A percentile compares a stretch with the other conserved stretches of the same genome.
Evolutionary conservation across 2,113 vertebrate genomes (phyloP).

Genomic region (Bathybates hornii): DNA sequence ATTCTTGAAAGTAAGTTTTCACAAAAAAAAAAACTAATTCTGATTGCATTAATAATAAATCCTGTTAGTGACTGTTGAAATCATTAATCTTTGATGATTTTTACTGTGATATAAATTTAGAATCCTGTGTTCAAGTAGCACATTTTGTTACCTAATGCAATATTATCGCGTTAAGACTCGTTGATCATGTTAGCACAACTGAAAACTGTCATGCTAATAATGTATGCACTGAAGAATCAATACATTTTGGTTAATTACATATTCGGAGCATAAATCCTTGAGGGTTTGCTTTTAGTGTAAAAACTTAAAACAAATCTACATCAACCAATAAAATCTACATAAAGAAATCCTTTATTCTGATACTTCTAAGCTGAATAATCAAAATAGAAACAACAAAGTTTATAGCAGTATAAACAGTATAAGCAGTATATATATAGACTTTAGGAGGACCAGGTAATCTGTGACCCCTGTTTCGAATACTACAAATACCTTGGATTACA

Average conservation of each 20-base stretch:
- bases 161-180: fast-evolving
- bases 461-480: not conserved
- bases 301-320: not conserved
- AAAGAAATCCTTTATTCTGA: not conserved
- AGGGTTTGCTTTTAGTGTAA: not conserved
- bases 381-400: not conserved
- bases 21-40: not conserved
- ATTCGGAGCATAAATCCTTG: not conserved
- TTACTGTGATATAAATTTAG: not conserved
- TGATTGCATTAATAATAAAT: not conserved
- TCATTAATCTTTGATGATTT: not conserved
- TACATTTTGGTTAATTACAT: not conserved
- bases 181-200: not conserved
- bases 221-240: not conserved
- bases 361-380: not conserved
- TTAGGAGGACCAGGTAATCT: not conserved
- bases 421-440: not conserved
- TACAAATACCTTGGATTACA: not conserved
- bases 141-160: not conserved
- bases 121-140: not conserved
- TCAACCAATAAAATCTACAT: fast-evolving
- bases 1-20: not conserved
- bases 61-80: not conserved
- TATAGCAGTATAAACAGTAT: too few species aligned
- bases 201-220: not conserved